Evolutionary conservation across 2,113 vertebrate species (phyloP).

Genomic region (Salvelinus fontinalis): DNA sequence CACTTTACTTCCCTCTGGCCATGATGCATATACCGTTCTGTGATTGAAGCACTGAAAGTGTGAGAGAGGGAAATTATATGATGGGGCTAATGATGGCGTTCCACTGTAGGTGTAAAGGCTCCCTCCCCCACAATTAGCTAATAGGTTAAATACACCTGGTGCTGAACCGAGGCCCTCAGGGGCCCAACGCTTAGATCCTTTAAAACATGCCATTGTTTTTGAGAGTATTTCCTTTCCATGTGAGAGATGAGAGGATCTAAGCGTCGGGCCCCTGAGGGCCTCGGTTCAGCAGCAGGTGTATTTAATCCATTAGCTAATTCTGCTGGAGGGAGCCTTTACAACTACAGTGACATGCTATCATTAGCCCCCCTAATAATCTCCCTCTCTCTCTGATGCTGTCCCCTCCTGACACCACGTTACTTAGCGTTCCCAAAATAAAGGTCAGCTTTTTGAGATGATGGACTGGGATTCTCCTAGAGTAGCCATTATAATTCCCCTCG

Average conservation of each 20-base stretch:
- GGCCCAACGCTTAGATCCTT: background rate
- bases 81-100: constrained; percentile 28
- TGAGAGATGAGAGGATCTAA: background rate
- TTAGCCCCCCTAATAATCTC: constrained; percentile 33
- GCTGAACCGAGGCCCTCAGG: background rate
- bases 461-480: constrained; percentile 4
- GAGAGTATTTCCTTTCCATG: background rate
- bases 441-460: constrained; percentile 31
- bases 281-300: background rate
- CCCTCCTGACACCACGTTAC: background rate
- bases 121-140: constrained; percentile 25
- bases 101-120: constrained; percentile 30
- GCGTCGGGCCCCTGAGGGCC: background rate
- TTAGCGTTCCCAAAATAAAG: constrained; percentile 17
- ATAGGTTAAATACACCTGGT: background rate
- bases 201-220: background rate
- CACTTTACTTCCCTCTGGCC: too few species aligned
- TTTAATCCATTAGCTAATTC: constrained; percentile 11
- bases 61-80: constrained; percentile 17
- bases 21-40: too few species aligned
- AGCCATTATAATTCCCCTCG: constrained; percentile 21
- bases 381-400: background rate
- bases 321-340: constrained; percentile 26
- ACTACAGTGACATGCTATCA: constrained; percentile 27
- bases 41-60: background rate